These are phyloP conservation scores for Drosophila rubida DNA, from an alignment of 2,888 invertebrate species.

Conservation along the genomic window DNA sequence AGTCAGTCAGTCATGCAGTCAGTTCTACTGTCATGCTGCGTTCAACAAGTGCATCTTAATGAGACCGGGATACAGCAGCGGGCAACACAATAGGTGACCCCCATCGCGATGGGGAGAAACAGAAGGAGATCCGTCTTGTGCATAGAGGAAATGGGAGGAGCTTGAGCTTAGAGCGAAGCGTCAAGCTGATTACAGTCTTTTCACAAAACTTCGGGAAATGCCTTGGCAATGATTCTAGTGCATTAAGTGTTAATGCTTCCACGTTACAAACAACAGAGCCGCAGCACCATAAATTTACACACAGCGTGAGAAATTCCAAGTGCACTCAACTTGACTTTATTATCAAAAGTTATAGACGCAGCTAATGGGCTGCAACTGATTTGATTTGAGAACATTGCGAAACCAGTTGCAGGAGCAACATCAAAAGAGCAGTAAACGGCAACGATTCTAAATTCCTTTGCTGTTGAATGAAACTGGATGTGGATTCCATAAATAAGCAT, in stretches of 20 bases:
- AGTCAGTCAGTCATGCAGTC: slow-evolving; percentile 27
- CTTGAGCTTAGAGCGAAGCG: background rate
- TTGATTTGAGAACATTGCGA: slow-evolving; percentile 7
- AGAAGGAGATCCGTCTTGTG: background rate
- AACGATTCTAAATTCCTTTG: background rate
- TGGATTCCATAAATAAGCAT: background rate
- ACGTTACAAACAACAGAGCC: slow-evolving; percentile 31
- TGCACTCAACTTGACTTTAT: slow-evolving; percentile 11
- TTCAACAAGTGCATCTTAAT: slow-evolving; percentile 62
- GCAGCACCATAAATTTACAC: slow-evolving; percentile 10
- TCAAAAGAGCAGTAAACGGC: background rate
- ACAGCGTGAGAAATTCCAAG: slow-evolving; percentile 39
- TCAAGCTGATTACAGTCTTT: slow-evolving; percentile 24
- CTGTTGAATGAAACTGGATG: background rate
- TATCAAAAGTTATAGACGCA: slow-evolving; percentile 12
- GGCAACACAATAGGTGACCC: slow-evolving; percentile 45
- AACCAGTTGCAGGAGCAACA: background rate
- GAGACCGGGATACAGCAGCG: slow-evolving; percentile 41
- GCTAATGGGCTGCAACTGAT: background rate
- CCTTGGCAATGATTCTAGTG: slow-evolving; percentile 43
- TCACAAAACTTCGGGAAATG: slow-evolving; percentile 34
- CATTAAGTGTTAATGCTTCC: slow-evolving; percentile 58
- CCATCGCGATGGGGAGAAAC: background rate
- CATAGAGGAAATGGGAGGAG: slow-evolving; percentile 56
- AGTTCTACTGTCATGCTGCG: slow-evolving; percentile 29